Conservation (phyloP, 2,113 vertebrate species). For the Lichenostomus cassidix region DNA sequence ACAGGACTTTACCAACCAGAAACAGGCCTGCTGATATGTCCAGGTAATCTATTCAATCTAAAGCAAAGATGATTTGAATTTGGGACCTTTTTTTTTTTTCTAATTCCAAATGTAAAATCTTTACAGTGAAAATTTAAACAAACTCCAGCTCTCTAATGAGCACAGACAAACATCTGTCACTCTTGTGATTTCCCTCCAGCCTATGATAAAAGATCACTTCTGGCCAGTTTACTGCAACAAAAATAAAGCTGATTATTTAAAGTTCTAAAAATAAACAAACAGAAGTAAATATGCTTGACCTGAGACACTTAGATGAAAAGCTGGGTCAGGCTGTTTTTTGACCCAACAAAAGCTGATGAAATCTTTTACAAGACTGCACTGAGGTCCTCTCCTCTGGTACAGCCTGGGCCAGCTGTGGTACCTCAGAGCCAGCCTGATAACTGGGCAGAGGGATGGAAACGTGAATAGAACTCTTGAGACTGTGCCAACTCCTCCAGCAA, state of each 20-base stretch:
- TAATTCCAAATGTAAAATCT: not conserved
- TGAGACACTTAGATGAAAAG: conserved; percentile 41
- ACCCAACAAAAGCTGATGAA: conserved; percentile 46
- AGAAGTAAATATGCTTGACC: conserved; percentile 70
- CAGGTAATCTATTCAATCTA: not conserved
- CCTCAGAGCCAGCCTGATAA: not conserved
- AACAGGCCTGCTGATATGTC: not conserved
- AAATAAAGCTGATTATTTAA: conserved; percentile 66
- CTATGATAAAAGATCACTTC: conserved; percentile 46
- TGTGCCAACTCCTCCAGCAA: not conserved
- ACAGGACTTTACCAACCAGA: not conserved
- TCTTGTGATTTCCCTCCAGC: conserved; percentile 21
- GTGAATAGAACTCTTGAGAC: not conserved
- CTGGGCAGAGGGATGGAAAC: not conserved
- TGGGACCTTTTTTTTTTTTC: not conserved
- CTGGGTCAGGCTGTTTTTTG: conserved; percentile 23
- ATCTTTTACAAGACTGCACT: conserved; percentile 38
- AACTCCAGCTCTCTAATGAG: conserved; percentile 13
- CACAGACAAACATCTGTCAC: conserved; percentile 56
- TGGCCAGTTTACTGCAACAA: conserved; percentile 59
- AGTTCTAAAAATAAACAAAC: conserved; percentile 51
- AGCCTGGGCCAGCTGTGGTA: not conserved
- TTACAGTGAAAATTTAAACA: conserved; percentile 24
- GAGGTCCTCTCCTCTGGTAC: not conserved
- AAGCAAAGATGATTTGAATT: not conserved